A percentile compares a stretch with the other conserved stretches of the same genome.
phyloP scores from a whole-genome alignment of 1,140 invertebrate species.

The Psilanteris sp. region DNA sequence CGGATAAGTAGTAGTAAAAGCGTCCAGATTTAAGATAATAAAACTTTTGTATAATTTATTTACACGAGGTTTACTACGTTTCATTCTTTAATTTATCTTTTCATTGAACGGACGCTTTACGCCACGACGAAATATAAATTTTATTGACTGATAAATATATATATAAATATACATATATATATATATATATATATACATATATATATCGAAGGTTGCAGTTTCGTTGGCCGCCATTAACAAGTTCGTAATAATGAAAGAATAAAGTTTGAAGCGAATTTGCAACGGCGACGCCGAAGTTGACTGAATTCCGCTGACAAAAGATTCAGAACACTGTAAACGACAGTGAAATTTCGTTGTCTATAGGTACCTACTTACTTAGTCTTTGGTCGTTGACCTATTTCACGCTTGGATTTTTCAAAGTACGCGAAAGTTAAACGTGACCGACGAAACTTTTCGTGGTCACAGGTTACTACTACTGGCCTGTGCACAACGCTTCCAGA shows the following conservation, averaged over 20 bases:
- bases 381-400: constrained; percentile 73
- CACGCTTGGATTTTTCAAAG: constrained; percentile 69
- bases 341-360: constrained; percentile 59
- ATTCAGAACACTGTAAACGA: constrained; percentile 52
- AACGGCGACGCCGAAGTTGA: constrained; percentile 39
- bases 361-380: constrained; percentile 55
- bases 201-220: constrained; percentile 43
- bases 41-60: too few species aligned
- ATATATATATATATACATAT: too few species aligned
- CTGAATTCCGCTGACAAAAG: constrained; percentile 54
- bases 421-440: constrained; percentile 74
- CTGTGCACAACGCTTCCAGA: constrained; percentile 60
- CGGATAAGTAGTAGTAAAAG: too few species aligned
- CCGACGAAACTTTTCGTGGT: constrained; percentile 73
- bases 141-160: too few species aligned
- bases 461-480: constrained; percentile 61
- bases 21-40: too few species aligned
- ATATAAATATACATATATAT: too few species aligned
- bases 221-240: constrained; percentile 46
- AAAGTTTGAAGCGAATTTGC: constrained; percentile 54
- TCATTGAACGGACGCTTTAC: too few species aligned
- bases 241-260: constrained; percentile 56
- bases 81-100: too few species aligned
- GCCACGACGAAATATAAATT: too few species aligned
- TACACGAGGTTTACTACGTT: too few species aligned